A percentile compares a stretch with the other conserved stretches of the same genome.
Conservation (phyloP, 1,140 invertebrate species). For the Dolichoris vasculosae region DNA sequence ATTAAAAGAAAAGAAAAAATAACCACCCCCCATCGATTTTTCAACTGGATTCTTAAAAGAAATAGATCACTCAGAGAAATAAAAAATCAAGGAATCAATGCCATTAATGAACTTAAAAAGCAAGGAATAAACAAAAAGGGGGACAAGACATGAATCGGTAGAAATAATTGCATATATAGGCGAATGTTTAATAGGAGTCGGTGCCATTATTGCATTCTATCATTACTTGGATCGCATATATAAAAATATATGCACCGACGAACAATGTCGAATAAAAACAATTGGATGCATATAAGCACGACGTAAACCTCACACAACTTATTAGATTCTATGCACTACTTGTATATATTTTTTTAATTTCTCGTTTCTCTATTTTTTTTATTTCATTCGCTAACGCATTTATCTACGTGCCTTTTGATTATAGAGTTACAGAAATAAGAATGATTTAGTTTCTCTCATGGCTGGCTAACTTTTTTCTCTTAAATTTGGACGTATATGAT, state of each 20-base stretch:
- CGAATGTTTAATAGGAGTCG: neutral
- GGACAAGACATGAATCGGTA: neutral
- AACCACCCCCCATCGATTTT: neutral
- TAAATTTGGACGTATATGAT: too few relatives aligned
- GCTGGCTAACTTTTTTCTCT: too few relatives aligned
- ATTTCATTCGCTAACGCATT: neutral
- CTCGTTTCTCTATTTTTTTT: neutral
- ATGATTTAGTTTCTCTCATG: neutral
- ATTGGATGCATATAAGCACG: neutral
- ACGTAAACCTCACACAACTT: too few relatives aligned
- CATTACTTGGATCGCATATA: neutral
- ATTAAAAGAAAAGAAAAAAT: neutral
- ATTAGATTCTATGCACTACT: neutral
- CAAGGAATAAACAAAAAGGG: neutral
- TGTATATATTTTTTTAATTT: neutral
- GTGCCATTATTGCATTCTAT: neutral
- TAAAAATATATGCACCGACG: neutral
- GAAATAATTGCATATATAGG: neutral
- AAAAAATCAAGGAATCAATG: neutral
- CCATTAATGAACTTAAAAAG: neutral
- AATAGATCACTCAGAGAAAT: neutral
- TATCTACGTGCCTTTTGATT: neutral
- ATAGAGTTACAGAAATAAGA: neutral
- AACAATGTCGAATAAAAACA: neutral
- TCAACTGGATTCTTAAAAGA: neutral